Conservation (phyloP, 2,888 invertebrate genomes). For the Eupithecia subumbrata region DNA sequence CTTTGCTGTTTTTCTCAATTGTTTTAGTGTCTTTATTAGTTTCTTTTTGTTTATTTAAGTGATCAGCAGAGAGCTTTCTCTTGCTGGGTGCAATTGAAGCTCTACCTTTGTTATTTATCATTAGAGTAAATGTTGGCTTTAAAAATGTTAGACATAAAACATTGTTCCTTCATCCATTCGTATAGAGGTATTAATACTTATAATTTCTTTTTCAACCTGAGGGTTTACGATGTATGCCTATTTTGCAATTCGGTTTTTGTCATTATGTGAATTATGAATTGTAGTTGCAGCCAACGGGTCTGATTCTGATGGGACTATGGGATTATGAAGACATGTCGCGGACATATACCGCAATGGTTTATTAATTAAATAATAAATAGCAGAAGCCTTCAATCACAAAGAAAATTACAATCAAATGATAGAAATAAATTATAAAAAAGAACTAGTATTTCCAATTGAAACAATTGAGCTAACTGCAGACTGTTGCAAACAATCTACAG, state of each 20-base stretch:
- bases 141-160: not conserved
- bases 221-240: not conserved
- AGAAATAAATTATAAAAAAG: no score
- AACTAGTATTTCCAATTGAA: no score
- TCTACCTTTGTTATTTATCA: not conserved
- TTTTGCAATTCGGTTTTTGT: not conserved
- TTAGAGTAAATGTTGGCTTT: not conserved
- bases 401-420: no score
- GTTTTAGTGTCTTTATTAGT: not conserved
- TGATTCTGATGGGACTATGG: not conserved
- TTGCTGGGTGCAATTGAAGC: not conserved
- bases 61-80: not conserved
- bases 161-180: not conserved
- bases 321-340: no score
- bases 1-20: slow-evolving; percentile 9
- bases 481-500: no score
- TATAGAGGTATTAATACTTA: not conserved
- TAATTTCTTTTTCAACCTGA: not conserved
- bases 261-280: not conserved
- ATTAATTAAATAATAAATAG: no score
- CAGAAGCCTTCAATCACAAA: no score
- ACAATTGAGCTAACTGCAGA: no score
- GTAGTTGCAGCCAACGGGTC: not conserved
- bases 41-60: not conserved
- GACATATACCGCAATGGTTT: no score